Conservation (phyloP, 2,888 invertebrate genomes). For the Athripsodes cinereus region DNA sequence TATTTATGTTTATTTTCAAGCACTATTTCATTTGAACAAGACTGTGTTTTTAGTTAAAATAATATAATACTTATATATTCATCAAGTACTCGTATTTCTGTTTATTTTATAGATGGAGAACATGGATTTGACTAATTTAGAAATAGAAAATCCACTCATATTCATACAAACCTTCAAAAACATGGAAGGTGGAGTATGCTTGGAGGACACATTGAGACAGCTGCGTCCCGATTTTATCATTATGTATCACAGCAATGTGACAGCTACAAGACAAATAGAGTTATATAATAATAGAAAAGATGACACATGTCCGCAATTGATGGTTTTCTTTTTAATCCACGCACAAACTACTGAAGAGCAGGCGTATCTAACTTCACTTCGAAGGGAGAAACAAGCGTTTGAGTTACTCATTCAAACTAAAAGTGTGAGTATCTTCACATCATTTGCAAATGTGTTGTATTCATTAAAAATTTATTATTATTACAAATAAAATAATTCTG, state of each 20-base stretch:
- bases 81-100: no score
- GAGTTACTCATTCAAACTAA: conserved; percentile 88
- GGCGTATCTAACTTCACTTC: conserved; percentile 82
- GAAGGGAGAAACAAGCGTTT: conserved; percentile 92
- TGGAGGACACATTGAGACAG: conserved; percentile 62
- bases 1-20: no score
- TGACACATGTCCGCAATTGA: conserved; percentile 45
- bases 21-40: no score
- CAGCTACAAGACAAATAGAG: conserved; percentile 86
- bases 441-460: neutral
- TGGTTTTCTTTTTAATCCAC: conserved; percentile 87
- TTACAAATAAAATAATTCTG: neutral
- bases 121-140: conserved; percentile 59
- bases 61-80: no score
- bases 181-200: conserved; percentile 62
- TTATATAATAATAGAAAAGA: conserved; percentile 63
- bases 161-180: conserved; percentile 75
- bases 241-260: conserved; percentile 84
- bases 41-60: no score
- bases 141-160: conserved; percentile 60
- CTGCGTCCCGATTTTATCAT: conserved; percentile 76
- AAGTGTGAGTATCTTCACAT: conserved; percentile 55
- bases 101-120: conserved; percentile 51
- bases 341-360: conserved; percentile 95
- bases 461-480: neutral